Base-by-base conservation (phyloP, 1,140 invertebrate species). In the Drosophila seguyi region DNA sequence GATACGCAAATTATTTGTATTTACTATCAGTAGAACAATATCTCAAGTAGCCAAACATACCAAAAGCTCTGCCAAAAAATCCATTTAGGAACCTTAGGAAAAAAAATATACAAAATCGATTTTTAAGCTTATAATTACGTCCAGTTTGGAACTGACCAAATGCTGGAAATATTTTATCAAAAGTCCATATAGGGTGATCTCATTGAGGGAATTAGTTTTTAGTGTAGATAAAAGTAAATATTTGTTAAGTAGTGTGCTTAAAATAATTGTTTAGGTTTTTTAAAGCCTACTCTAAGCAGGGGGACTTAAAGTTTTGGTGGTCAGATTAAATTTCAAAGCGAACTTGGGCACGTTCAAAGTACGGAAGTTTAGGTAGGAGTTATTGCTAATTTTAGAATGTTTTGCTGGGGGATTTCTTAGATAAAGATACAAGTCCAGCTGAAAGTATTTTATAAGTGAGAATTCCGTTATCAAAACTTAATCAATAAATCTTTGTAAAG, bases 61-160 rank as follows among this genome's bases (percentile, higher is more conserved):
- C 13, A 57, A 58, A 38, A 38, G 34, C 27, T 27, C 31, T 38
- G n/a, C 41, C 20, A 34, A 71, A 48, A 67, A 48, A n/a, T 41
- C 34, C 11, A 59, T 72, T 50, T 36, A 14, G 18, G 7, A 14
- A 41, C 31, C 31, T n/a, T 10, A 29, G 57, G 29, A 14, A n/a
- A n/a, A 42, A 41, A 39, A 56, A 58, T 25, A 41, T 48, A 4
- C 5, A 36, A 59, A 68, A 77, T 77, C 38, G 74, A 42, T 48
- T 77, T 77, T 68, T 55, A 58, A 76, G 73, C 74, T 56, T 55
- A 39, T 76, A 68, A 77, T 76, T 68, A 76, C 48, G 73, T 76
- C 41, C 62, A 76, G 53, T 76, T 67, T 25, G 20, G 34, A 7
- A 10, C 55, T 76, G 50, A 75, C 72, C 72, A 31, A 57, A 45